A percentile compares a stretch with the other conserved stretches of the same genome.
These are phyloP conservation scores for Anoplophora glabripennis DNA, from an alignment of 1,140 invertebrate species.

Conservation along the genomic window DNA sequence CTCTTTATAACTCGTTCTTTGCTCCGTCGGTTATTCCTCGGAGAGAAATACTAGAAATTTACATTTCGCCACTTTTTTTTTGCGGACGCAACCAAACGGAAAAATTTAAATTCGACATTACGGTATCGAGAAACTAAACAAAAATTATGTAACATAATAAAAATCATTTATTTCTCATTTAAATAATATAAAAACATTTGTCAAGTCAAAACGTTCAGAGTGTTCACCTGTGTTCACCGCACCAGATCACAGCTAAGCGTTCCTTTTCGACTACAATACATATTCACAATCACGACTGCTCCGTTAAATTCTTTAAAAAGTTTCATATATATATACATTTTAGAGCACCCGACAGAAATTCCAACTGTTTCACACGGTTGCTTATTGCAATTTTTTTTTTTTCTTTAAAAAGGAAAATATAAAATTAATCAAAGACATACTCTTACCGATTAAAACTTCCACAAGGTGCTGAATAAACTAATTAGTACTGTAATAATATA, in stretches of 20 bases:
- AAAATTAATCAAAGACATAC: conserved; percentile 2
- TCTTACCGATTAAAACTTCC: conserved; percentile 8
- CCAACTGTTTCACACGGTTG: background rate
- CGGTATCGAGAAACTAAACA: too few relatives aligned
- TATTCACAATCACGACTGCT: background rate
- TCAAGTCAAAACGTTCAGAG: conserved; percentile 7
- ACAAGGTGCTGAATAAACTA: conserved; percentile 2
- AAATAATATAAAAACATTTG: conserved; percentile 2
- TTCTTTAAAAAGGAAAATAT: background rate
- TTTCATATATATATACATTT: conserved; percentile 5
- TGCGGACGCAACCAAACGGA: too few relatives aligned
- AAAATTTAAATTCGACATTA: too few relatives aligned
- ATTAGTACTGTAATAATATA: background rate
- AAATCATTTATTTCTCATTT: conserved; percentile 13
- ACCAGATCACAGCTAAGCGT: conserved; percentile 20
- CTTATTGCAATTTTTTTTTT: conserved; percentile 6
- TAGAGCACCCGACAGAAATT: conserved; percentile 13
- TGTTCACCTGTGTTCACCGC: conserved; percentile 21
- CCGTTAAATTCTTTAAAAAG: conserved; percentile 6
- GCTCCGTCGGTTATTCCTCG: background rate
- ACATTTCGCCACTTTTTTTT: too few relatives aligned
- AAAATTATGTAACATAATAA: background rate
- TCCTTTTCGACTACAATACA: background rate
- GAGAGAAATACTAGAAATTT: background rate
- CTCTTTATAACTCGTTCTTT: background rate